Base-by-base conservation (phyloP, 2,113 vertebrate species). In the Gobiocypris rarus region DNA sequence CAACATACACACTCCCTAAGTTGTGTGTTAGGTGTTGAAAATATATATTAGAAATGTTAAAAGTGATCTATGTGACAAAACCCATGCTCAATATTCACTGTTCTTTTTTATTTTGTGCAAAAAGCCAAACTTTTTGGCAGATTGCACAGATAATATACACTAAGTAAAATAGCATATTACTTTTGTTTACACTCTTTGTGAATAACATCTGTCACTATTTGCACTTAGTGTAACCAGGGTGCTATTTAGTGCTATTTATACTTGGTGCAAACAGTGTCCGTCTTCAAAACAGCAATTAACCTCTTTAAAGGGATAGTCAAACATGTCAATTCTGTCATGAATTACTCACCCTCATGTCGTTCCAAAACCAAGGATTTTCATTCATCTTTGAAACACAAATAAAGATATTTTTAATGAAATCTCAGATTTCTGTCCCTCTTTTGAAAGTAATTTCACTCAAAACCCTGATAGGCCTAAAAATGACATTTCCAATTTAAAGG, bases 171-270 rank as follows among this genome's bases (percentile, higher is more conserved):
- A 43, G 67, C 67, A 71, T 45, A 43, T 43, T 70, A 41, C 67
- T 41, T 71, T 71, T 71, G 38, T 45, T 43, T 71, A 22, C 19
- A 14, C 69, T 24, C 69, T 71, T 45, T 71, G 38, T 43, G 67
- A 70, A 70, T 13, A 41, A 10, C 19, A 41, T 9, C 28, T 19
- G 22, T 70, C 38, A 70, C 19, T 43, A 9, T 34, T n/a, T 38
- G 9, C 67, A 63, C 59, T 59, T 59, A 43, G n/a, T n/a, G 38
- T 41, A 41, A 43, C 38, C 67, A 43, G 67, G 38, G 67, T 43
- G 34, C 4, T 24, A 70, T 43, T 70, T 70, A 70, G 67, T 43
- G 19, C 67, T 19, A 43, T 11, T 71, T 43, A 13, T 71, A 22
- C 65, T 1, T 22, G 63, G 31, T 34, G 31, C 15, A 67, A 67